Evolutionary conservation across 2,888 invertebrate species (phyloP).

Genomic region (Blastobasis lacticolella): DNA sequence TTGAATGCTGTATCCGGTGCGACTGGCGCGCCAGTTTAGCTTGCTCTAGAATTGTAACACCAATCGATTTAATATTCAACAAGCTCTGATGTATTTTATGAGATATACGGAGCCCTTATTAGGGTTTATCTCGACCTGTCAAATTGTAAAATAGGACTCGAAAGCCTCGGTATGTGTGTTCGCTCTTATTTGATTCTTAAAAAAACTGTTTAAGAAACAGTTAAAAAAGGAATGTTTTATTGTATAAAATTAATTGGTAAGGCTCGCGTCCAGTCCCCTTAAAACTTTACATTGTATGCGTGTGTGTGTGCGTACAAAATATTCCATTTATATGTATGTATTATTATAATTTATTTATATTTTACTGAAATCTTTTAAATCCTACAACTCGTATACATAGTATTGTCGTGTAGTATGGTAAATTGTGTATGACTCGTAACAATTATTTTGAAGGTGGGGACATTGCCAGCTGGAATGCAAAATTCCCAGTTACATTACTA

Average conservation of each 20-base stretch:
- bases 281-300: constrained; percentile 22
- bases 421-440: constrained; percentile 31
- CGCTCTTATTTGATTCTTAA: background rate
- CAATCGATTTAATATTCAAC: too few species aligned
- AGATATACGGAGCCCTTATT: too few species aligned
- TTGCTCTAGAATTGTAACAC: too few species aligned
- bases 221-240: background rate
- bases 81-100: too few species aligned
- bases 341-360: constrained; percentile 9
- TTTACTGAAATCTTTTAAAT: constrained; percentile 14
- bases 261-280: constrained; percentile 11
- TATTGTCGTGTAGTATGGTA: constrained; percentile 36
- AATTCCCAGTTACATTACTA: constrained; percentile 12
- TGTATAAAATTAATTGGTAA: background rate
- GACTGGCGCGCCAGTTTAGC: too few species aligned
- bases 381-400: constrained; percentile 35
- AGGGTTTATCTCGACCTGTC: too few species aligned
- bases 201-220: background rate
- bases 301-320: constrained; percentile 35
- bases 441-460: too few species aligned
- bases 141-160: too few species aligned
- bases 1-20: too few species aligned
- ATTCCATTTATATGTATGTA: constrained; percentile 41
- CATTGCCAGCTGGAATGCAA: background rate
- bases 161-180: too few species aligned